Evolutionary conservation across 2,797 vertebrate species (phyloP), one percentile per base, ranked within the genome.

Genomic region (Myoxocephalus aenaeus): DNA sequence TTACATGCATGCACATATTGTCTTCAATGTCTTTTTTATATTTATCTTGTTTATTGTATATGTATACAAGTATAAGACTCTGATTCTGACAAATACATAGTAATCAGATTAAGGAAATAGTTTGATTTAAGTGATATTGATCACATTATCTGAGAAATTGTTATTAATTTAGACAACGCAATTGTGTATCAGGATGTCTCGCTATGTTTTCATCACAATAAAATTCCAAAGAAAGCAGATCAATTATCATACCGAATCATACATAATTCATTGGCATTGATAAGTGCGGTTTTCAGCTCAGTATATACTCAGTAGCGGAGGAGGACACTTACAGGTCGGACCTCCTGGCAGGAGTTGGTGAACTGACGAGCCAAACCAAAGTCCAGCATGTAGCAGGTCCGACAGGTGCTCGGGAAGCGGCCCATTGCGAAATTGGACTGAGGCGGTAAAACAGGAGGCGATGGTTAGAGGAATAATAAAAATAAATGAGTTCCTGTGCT

Each of bases 371-470:
- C 98, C 90, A 99, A 96, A 90, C 98, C 98, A 77, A 99, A 99
- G 94, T 99, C 98, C 94, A 99, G 95, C 97, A 99, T 99, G 88
- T 96, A 99, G 94, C 98, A 99, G 83, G 97, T 99, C 70, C 98
- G 96, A 87, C 97, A 98, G 14, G 98, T 99, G 85, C 96, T 99
- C 67, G 97, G 97, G 88, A 98, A 99, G 54, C 98, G 97, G 72
- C 98, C 98, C 98, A 99, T 99, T 64, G 98, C 97, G 13, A 99
- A 99, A 89, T 99, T 99, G 27, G 98, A 99, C 98, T 99, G 87
- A 82, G 89, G 92, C 82, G 87, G 38, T 63, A 32, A 72, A 18
- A 78, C n/a, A 48, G 1, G n/a, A 62, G 18, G 15, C 1, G 61
- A 61, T 4, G 4, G 3, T 27, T 57, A 50, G 34, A 17, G 27